Evolutionary conservation across 2,797 vertebrate species (phyloP).

Genomic region (Diceros bicornis): DNA sequence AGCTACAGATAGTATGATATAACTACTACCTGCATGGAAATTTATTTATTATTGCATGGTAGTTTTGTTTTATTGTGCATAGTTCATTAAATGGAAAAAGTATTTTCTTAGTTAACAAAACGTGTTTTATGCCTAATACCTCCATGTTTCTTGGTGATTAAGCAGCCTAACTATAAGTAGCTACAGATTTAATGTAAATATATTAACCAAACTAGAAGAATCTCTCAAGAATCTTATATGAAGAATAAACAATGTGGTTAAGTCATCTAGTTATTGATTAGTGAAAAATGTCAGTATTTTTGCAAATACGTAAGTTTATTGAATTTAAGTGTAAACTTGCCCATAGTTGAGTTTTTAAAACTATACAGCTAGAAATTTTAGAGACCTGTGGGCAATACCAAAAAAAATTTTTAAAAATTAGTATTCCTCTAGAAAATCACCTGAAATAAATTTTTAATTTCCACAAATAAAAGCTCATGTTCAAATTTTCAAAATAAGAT

Average conservation of each 20-base stretch:
- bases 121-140: not conserved
- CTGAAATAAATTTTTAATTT: conserved; percentile 40
- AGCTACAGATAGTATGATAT: not conserved
- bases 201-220: conserved; percentile 2
- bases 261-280: not conserved
- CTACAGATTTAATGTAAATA: not conserved
- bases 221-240: not conserved
- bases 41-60: not conserved
- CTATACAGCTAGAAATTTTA: not conserved
- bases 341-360: not conserved
- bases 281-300: not conserved
- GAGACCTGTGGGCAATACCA: not conserved
- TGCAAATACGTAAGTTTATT: not conserved
- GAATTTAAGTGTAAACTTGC: conserved; percentile 29
- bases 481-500: conserved; percentile 32
- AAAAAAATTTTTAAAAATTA: not conserved
- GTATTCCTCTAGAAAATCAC: not conserved
- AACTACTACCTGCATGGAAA: no score
- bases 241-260: not conserved
- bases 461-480: not conserved
- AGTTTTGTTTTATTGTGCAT: not conserved
- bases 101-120: conserved; percentile 4
- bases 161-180: not conserved
- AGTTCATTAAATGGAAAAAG: not conserved
- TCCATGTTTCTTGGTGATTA: not conserved